Percentiles rank a stretch among this genome's conserved stretches.
Evolutionary conservation across 2,888 invertebrate species (phyloP).

Genomic region (Lamproptera curius): DNA sequence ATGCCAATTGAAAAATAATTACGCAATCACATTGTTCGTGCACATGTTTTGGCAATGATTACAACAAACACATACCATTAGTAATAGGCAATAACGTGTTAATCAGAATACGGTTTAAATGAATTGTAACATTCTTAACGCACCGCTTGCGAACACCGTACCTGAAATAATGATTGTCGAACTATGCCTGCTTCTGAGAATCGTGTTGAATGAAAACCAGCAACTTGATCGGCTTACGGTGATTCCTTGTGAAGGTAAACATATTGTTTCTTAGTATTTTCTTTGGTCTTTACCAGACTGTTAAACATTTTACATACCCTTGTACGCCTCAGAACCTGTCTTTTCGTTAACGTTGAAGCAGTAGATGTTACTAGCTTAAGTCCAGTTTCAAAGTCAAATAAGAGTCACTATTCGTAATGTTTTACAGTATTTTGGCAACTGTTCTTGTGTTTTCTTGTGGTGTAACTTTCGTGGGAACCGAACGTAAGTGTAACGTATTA

Average conservation of each 20-base stretch:
- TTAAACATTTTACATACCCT: too few relatives aligned
- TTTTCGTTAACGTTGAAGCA: slow-evolving; percentile 2
- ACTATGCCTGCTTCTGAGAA: slow-evolving; percentile 39
- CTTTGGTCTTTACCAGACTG: too few relatives aligned
- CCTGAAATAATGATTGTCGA: slow-evolving; percentile 31
- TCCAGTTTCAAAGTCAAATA: neutral
- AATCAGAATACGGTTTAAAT: too few relatives aligned
- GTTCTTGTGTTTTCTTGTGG: slow-evolving; percentile 26
- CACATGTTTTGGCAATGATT: slow-evolving; percentile 12
- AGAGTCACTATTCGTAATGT: neutral
- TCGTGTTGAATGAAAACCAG: slow-evolving; percentile 34
- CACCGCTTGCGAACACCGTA: slow-evolving; percentile 6
- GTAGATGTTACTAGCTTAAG: neutral
- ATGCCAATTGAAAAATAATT: slow-evolving; percentile 12
- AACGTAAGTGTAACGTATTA: slow-evolving; percentile 10
- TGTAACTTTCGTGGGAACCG: slow-evolving; percentile 23
- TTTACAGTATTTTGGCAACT: slow-evolving; percentile 25
- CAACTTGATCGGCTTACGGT: slow-evolving; percentile 28
- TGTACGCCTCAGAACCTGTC: too few relatives aligned
- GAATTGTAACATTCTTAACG: slow-evolving; percentile 11
- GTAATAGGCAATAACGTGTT: too few relatives aligned
- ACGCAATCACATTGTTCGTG: slow-evolving; percentile 3
- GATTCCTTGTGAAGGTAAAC: slow-evolving; percentile 37
- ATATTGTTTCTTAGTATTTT: slow-evolving; percentile 12
- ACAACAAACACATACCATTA: too few relatives aligned